Conservation (phyloP, 2,888 invertebrate genomes). For the Drosophila nigricruria region DNA sequence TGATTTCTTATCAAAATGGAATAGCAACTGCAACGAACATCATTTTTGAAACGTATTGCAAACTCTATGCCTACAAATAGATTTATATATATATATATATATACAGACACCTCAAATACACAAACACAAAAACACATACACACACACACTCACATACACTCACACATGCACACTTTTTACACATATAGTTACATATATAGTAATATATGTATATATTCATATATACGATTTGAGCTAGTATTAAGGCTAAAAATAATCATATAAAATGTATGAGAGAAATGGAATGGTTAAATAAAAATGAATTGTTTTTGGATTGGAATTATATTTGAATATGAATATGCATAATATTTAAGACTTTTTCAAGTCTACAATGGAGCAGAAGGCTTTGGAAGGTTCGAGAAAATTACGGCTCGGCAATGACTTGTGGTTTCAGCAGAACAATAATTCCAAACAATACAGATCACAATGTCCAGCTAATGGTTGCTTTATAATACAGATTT, state of each 20-base stretch:
- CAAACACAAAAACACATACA: not conserved
- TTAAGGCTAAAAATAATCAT: constrained; percentile 37
- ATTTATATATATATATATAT: constrained; percentile 7
- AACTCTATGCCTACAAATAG: constrained; percentile 7
- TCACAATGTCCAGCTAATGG: too few species aligned
- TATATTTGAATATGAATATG: too few species aligned
- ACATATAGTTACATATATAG: constrained; percentile 13
- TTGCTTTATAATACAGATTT: too few species aligned
- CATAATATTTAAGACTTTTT: too few species aligned
- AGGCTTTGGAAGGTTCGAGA: too few species aligned
- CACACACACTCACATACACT: not conserved
- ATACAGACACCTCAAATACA: not conserved
- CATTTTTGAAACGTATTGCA: constrained; percentile 17
- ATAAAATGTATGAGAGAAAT: constrained; percentile 36
- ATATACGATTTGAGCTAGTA: constrained; percentile 38
- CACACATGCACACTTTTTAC: constrained; percentile 6
- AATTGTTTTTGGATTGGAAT: constrained; percentile 63
- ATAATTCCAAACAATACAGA: too few species aligned
- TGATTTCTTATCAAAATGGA: constrained; percentile 4
- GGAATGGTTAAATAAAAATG: constrained; percentile 64
- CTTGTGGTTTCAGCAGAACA: too few species aligned
- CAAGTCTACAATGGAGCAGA: too few species aligned
- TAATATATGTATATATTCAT: constrained; percentile 17
- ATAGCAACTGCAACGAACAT: constrained; percentile 31
- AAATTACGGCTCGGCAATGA: too few species aligned